Percentiles rank a stretch among this genome's conserved stretches.
Conservation (phyloP, 2,113 vertebrate genomes). For the Solea senegalensis region DNA sequence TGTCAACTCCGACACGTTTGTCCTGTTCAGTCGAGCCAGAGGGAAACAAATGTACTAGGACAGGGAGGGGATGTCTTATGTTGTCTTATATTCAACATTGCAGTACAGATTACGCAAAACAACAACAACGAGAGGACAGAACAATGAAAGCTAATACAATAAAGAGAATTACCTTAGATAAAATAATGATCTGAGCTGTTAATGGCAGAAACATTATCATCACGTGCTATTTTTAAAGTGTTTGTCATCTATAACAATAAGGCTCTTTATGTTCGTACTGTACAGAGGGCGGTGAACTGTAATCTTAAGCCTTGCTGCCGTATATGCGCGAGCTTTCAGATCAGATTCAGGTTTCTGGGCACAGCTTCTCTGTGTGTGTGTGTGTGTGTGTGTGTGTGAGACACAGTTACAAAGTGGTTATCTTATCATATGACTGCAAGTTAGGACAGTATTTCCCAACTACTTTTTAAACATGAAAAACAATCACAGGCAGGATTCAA, state of each 20-base stretch:
- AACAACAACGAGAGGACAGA: background rate
- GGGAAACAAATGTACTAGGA: slow-evolving; percentile 43
- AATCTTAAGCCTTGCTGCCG: slow-evolving; percentile 28
- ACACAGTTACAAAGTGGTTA: background rate
- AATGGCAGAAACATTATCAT: background rate
- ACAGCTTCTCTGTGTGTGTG: background rate
- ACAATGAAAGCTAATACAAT: too few relatives aligned
- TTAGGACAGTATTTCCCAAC: too few relatives aligned
- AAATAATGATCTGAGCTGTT: too few relatives aligned
- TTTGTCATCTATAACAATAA: slow-evolving; percentile 11
- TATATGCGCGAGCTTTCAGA: slow-evolving; percentile 13
- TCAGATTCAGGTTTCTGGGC: slow-evolving; percentile 36
- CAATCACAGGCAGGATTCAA: too few relatives aligned
- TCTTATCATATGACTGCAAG: too few relatives aligned
- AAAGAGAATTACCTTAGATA: too few relatives aligned
- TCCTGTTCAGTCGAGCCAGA: slow-evolving; percentile 46
- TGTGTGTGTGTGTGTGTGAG: background rate
- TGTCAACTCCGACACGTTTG: slow-evolving; percentile 49
- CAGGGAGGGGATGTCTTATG: background rate
- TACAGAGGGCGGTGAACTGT: slow-evolving; percentile 26
- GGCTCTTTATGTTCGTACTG: slow-evolving; percentile 12
- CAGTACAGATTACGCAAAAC: background rate
- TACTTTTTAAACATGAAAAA: too few relatives aligned
- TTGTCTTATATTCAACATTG: slow-evolving; percentile 30
- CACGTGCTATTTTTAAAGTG: background rate